Conservation (phyloP, 2,888 invertebrate genomes). For the Eupeodes luniger region DNA sequence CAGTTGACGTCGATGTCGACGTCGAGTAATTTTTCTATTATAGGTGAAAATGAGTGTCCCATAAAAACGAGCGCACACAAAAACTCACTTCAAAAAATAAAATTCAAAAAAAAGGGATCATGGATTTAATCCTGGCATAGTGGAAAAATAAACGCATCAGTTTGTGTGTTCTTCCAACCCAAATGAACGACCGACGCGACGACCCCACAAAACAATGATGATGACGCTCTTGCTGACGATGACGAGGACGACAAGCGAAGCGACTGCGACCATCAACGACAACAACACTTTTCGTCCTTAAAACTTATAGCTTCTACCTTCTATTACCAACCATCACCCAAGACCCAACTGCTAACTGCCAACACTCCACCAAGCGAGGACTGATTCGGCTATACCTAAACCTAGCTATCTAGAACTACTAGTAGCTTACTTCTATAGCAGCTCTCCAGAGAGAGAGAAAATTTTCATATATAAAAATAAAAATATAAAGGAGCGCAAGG, state of each 20-base stretch:
- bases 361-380: too few relatives aligned
- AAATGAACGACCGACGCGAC: slow-evolving; percentile 4
- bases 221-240: neutral
- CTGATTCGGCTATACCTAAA: too few relatives aligned
- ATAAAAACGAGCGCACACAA: slow-evolving; percentile 62
- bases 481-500: slow-evolving; percentile 21
- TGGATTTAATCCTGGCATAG: slow-evolving; percentile 68
- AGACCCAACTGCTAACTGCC: too few relatives aligned
- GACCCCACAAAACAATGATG: slow-evolving; percentile 31
- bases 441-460: slow-evolving; percentile 47
- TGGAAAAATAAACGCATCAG: slow-evolving; percentile 60
- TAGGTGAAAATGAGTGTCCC: slow-evolving; percentile 73
- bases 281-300: slow-evolving; percentile 61
- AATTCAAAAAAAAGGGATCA: slow-evolving; percentile 42
- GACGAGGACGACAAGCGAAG: slow-evolving; percentile 9
- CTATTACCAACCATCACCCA: neutral
- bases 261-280: slow-evolving; percentile 43
- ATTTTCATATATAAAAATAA: slow-evolving; percentile 7
- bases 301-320: slow-evolving; percentile 43
- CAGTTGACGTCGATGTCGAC: neutral
- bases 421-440: slow-evolving; percentile 17
- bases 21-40: slow-evolving; percentile 74
- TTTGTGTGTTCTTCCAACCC: slow-evolving; percentile 55
- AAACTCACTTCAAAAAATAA: slow-evolving; percentile 8
- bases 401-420: too few relatives aligned